phyloP scores from a whole-genome alignment of 2,888 invertebrate genomes.

The Cheilosia grossa region DNA sequence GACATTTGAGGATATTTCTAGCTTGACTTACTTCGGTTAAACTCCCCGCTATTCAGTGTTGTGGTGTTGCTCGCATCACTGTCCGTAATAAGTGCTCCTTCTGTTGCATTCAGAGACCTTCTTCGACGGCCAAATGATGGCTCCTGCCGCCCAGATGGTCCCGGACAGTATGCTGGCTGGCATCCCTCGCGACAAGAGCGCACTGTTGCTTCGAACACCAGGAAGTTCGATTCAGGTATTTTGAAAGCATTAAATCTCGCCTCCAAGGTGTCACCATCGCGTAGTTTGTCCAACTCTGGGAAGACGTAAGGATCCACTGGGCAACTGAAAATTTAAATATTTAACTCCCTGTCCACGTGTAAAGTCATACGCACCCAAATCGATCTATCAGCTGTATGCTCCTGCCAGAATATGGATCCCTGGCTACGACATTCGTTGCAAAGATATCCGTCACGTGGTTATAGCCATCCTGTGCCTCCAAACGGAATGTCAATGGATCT shows the following conservation, averaged over 20 bases:
- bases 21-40: conserved; percentile 76
- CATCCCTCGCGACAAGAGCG: conserved; percentile 94
- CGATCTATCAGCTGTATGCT: conserved; percentile 95
- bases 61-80: conserved; percentile 79
- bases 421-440: conserved; percentile 95
- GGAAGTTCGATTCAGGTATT: conserved; percentile 96
- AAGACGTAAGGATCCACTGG: conserved; percentile 96
- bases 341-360: neutral
- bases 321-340: conserved; percentile 85
- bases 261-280: conserved; percentile 93
- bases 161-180: conserved; percentile 94
- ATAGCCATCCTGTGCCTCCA: conserved; percentile 95
- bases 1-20: neutral
- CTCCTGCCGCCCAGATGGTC: conserved; percentile 90
- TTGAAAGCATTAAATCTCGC: conserved; percentile 97
- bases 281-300: conserved; percentile 93
- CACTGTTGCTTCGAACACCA: conserved; percentile 96
- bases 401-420: conserved; percentile 95
- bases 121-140: conserved; percentile 91
- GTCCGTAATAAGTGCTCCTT: conserved; percentile 77
- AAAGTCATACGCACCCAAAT: conserved; percentile 87
- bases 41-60: conserved; percentile 77
- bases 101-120: conserved; percentile 83
- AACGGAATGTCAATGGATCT: conserved; percentile 93
- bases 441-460: conserved; percentile 95